Evolutionary conservation across 2,113 vertebrate genomes (phyloP).

Genomic region (Periophthalmodon schlosseri): DNA sequence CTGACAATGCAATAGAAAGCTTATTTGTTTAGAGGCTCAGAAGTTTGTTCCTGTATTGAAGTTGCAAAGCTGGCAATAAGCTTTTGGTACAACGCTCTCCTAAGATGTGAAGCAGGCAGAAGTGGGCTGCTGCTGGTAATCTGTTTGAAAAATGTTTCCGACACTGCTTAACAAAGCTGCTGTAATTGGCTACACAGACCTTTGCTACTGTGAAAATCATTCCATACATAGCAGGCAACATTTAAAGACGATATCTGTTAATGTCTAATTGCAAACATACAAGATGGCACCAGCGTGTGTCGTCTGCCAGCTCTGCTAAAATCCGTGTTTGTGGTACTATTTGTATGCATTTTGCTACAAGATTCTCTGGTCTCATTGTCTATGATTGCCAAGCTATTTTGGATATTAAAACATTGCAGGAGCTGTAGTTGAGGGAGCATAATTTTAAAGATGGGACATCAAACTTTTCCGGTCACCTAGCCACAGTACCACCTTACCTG

Average conservation of each 20-base stretch:
- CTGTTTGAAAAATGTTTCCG: neutral
- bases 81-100: constrained; percentile 17
- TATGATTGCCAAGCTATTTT: no score
- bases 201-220: neutral
- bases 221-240: neutral
- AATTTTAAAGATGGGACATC: no score
- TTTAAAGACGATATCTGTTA: neutral
- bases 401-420: no score
- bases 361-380: no score
- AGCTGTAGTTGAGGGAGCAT: no score
- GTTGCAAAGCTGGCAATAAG: constrained; percentile 43
- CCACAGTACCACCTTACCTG: no score
- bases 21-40: constrained; percentile 75
- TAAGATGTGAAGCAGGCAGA: constrained; percentile 11
- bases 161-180: neutral
- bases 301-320: no score
- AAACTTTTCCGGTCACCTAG: no score
- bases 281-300: neutral
- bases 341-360: no score
- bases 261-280: neutral
- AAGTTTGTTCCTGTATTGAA: constrained; percentile 55
- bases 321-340: no score
- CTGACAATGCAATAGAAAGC: constrained; percentile 70
- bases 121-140: constrained; percentile 14
- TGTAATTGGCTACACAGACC: constrained; percentile 5